Evolutionary conservation across 1,140 invertebrate species (phyloP), one percentile per base, ranked within the genome.

Genomic region (Habropoda laboriosa): DNA sequence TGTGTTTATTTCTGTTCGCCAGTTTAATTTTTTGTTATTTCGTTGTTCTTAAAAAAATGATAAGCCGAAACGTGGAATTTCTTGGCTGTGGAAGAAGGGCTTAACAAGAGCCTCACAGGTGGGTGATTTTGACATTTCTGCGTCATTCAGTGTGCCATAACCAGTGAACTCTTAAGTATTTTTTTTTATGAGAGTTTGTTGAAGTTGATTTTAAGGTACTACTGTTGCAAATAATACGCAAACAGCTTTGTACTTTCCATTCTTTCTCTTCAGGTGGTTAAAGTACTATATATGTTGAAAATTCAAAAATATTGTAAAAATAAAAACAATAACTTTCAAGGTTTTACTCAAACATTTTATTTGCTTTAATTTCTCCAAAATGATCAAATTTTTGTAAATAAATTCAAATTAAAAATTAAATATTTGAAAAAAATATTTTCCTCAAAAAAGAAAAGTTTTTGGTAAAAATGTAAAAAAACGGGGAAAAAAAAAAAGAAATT

Each of bases 31-130:
- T 51, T n/a, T 2, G 35, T 71, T 78, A 30, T 27, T 38, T 58
- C 8, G 55, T 61, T 42, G 13, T 30, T 35, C 2, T 12, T 7
- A 24, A 45, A 24, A 74, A 40, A n/a, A 79, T 57, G 24, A 12
- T 57, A 49, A 68, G n/a, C 32, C 30, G 49, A 30, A 51, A 71
- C 45, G 13, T 78, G 30, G 55, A 24, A 27, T 70, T 58, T 40
- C 5, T 47, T 45, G 32, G 38, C 67, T 32, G 4, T n/a, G 47
- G 10, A 47, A 40, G 32, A 8, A 51, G 24, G 24, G 58, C 18
- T 49, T 57, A 68, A 71, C 24, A 21, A 32, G 30, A 77, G 30
- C 32, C 12, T 38, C 18, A 45, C 75, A 71, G 83, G 83, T 85
- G 64, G n/a, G 78, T 63, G 42, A 60, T 74, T n/a, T 49, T 60